phyloP scores from a whole-genome alignment of 2,888 invertebrate species.

The Brachylomia viminalis region DNA sequence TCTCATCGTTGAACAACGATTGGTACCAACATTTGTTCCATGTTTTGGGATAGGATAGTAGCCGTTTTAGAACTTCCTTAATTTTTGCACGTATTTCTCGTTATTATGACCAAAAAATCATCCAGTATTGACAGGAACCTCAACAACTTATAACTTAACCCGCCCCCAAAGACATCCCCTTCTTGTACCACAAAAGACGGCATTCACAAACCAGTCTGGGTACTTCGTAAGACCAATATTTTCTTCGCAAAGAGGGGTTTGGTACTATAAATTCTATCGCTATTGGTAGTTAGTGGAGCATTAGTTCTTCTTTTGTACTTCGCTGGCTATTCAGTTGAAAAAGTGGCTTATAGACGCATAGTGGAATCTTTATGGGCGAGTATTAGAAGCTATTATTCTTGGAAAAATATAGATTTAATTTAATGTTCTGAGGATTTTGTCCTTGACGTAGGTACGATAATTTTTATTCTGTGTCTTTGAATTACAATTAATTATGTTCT shows the following conservation, averaged over 20 bases:
- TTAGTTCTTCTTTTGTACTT: conserved; percentile 88
- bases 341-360: conserved; percentile 80
- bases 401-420: not conserved
- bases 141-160: conserved; percentile 55
- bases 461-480: too few species aligned
- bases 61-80: too few species aligned
- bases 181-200: conserved; percentile 81
- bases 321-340: conserved; percentile 83
- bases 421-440: not conserved
- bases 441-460: too few species aligned
- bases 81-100: too few species aligned
- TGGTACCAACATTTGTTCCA: too few species aligned
- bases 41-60: too few species aligned
- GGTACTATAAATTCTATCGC: conserved; percentile 87
- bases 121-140: not conserved
- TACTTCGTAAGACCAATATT: conserved; percentile 89
- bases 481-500: too few species aligned
- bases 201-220: conserved; percentile 87
- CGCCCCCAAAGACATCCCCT: conserved; percentile 64
- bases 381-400: conserved; percentile 53
- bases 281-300: conserved; percentile 89
- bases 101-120: too few species aligned
- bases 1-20: too few species aligned
- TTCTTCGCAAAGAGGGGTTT: conserved; percentile 86
- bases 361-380: conserved; percentile 71